A percentile compares a stretch with the other conserved stretches of the same genome.
Evolutionary conservation across 2,113 vertebrate genomes (phyloP).

Genomic region (Paratilapia polleni): DNA sequence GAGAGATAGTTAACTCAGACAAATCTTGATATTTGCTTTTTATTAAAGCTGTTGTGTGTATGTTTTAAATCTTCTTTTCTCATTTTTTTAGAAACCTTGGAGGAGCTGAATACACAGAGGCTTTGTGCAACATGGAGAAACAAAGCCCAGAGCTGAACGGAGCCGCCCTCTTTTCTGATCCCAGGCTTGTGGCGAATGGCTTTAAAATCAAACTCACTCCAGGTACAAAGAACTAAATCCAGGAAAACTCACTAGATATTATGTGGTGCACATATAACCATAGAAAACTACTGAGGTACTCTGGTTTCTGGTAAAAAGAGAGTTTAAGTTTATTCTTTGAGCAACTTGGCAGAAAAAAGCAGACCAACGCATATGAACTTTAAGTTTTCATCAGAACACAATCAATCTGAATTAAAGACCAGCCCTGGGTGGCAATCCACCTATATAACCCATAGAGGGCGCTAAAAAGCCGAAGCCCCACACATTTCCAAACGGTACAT

Average conservation of each 20-base stretch:
- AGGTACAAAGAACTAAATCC: constrained; percentile 79
- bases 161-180: constrained; percentile 84
- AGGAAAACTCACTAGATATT: background rate
- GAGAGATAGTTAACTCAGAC: background rate
- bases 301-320: background rate
- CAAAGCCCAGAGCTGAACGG: constrained; percentile 75
- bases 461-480: background rate
- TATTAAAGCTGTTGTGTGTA: background rate
- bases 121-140: constrained; percentile 86
- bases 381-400: background rate
- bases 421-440: background rate
- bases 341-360: background rate
- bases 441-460: background rate
- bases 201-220: constrained; percentile 89
- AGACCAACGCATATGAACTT: background rate
- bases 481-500: background rate
- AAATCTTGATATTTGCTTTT: background rate
- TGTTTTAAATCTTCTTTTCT: constrained; percentile 5
- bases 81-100: constrained; percentile 81
- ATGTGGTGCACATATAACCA: background rate
- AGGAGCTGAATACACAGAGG: constrained; percentile 83
- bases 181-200: constrained; percentile 90
- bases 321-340: background rate
- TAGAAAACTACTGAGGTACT: background rate
- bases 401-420: background rate